These are phyloP conservation scores for Mirounga angustirostris DNA, from an alignment of 2,113 vertebrate genomes.

Conservation along the genomic window DNA sequence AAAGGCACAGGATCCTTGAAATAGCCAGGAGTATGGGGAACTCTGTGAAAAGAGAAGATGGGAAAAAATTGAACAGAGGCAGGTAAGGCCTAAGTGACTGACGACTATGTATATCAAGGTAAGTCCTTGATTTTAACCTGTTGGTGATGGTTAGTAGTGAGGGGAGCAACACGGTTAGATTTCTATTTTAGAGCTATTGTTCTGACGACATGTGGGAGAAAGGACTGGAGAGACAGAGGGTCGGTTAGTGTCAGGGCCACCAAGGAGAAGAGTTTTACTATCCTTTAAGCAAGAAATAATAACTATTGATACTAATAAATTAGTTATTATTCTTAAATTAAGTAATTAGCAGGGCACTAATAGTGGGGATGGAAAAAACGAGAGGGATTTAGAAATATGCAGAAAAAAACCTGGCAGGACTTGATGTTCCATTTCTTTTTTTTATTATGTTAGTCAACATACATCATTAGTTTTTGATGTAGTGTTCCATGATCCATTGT, in stretches of 20 bases:
- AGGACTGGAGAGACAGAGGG: neutral
- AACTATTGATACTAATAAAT: neutral
- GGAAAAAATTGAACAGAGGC: neutral
- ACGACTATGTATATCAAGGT: neutral
- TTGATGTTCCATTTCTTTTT: too few relatives aligned
- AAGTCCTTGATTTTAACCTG: neutral
- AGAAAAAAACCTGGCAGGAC: neutral
- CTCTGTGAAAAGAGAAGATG: neutral
- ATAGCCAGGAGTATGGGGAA: neutral
- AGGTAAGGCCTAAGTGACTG: neutral
- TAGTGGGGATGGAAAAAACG: neutral
- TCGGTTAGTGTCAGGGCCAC: neutral
- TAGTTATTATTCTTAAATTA: neutral
- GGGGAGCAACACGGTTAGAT: neutral
- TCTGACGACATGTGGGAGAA: neutral
- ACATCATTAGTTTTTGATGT: too few relatives aligned
- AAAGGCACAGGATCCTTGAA: neutral
- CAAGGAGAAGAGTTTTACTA: neutral
- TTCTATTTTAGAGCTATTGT: neutral
- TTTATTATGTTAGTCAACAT: too few relatives aligned
- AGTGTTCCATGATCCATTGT: too few relatives aligned
- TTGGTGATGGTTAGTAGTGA: neutral
- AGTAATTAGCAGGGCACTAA: neutral
- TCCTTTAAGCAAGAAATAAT: neutral
- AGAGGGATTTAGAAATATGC: neutral